phyloP scores from a whole-genome alignment of 2,113 vertebrate species.

The Hoplias malabaricus region DNA sequence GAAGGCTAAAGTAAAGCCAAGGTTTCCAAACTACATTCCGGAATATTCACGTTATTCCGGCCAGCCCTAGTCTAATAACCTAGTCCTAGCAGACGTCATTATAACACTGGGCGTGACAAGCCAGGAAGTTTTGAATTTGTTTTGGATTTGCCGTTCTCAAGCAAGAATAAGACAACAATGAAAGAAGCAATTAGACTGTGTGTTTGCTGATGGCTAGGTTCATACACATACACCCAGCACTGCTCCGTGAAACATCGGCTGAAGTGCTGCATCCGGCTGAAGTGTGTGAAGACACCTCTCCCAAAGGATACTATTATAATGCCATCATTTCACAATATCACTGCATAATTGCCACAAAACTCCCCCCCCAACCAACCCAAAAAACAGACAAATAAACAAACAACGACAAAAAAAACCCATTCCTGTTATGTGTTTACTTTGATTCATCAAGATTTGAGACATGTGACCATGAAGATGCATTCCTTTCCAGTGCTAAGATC shows the following conservation, averaged over 20 bases:
- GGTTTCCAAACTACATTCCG: no score
- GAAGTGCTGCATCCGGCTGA: background rate
- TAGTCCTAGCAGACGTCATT: background rate
- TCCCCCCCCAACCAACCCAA: no score
- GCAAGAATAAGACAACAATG: background rate
- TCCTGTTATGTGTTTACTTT: background rate
- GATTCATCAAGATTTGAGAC: background rate
- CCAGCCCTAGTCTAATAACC: no score
- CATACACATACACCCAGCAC: background rate
- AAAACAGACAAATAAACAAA: no score
- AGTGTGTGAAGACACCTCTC: background rate
- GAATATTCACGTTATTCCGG: no score
- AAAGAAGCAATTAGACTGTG: background rate
- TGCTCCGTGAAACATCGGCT: background rate
- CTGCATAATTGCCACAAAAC: background rate
- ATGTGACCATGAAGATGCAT: background rate
- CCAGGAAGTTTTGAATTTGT: background rate
- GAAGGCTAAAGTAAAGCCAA: no score
- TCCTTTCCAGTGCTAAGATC: background rate
- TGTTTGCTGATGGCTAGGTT: slow-evolving; percentile 21
- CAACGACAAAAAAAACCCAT: no score
- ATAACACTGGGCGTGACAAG: background rate
- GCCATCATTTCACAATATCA: background rate
- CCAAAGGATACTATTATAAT: no score
- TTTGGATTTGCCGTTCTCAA: background rate